Evolutionary conservation across 1,140 invertebrate species (phyloP).

Genomic region (Sycophila sp.): DNA sequence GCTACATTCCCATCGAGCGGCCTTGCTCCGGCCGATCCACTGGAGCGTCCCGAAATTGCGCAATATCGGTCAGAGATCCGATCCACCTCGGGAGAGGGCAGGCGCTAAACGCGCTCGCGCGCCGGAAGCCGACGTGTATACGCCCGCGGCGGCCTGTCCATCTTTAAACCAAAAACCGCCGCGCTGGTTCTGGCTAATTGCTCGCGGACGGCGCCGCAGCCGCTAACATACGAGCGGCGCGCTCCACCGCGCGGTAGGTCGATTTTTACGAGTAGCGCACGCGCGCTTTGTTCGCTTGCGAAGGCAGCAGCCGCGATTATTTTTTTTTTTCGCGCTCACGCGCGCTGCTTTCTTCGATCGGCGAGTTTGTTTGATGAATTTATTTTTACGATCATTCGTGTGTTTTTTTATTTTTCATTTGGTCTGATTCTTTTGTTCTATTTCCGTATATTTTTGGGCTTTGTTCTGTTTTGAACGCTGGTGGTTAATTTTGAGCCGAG

Average conservation of each 20-base stretch:
- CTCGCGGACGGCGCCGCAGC: neutral
- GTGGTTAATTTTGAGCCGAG: too few relatives aligned
- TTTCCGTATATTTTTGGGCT: too few relatives aligned
- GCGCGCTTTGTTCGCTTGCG: too few relatives aligned
- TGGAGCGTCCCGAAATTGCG: too few relatives aligned
- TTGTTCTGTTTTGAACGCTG: too few relatives aligned
- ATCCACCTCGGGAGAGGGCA: too few relatives aligned
- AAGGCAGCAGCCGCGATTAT: neutral
- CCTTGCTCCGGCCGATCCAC: too few relatives aligned
- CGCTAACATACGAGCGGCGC: too few relatives aligned
- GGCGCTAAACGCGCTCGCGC: neutral
- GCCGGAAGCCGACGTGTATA: neutral
- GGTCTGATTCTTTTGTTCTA: too few relatives aligned
- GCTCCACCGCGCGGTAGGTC: neutral
- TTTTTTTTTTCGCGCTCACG: conserved; percentile 18
- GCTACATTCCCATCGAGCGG: too few relatives aligned
- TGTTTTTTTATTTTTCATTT: too few relatives aligned
- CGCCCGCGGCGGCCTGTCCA: neutral
- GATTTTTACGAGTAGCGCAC: neutral
- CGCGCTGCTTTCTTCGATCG: conserved; percentile 2
- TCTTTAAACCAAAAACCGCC: conserved; percentile 13
- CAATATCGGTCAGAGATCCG: neutral
- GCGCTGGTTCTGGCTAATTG: conserved; percentile 8
- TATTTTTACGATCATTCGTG: too few relatives aligned
- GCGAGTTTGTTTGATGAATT: conserved; percentile 9